A percentile compares a stretch with the other conserved stretches of the same genome.
Conservation (phyloP, 2,888 invertebrate species). For the Tiliacea aurago region DNA sequence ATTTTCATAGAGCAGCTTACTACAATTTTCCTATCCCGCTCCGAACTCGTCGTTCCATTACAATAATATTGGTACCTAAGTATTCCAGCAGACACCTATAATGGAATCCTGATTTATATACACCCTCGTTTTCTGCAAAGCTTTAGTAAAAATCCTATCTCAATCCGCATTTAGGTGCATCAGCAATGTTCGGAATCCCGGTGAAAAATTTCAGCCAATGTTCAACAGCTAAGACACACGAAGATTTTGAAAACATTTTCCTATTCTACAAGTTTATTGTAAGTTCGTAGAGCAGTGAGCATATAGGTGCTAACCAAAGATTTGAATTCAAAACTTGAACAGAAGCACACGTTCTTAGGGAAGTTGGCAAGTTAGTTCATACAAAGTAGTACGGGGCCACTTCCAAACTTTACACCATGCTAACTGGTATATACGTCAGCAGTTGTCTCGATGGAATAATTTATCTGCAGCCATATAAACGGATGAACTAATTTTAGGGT, state of each 20-base stretch:
- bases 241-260: slow-evolving; percentile 41
- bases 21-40: slow-evolving; percentile 1
- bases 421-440: slow-evolving; percentile 44
- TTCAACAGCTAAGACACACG: slow-evolving; percentile 23
- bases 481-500: slow-evolving; percentile 30
- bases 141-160: slow-evolving; percentile 49
- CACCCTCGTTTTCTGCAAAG: slow-evolving; percentile 34
- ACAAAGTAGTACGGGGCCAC: slow-evolving; percentile 53
- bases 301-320: slow-evolving; percentile 52
- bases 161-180: slow-evolving; percentile 48
- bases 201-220: slow-evolving; percentile 18
- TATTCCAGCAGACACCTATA: slow-evolving; percentile 25
- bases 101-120: slow-evolving; percentile 53
- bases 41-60: slow-evolving; percentile 6
- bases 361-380: slow-evolving; percentile 57
- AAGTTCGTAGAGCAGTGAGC: slow-evolving; percentile 29
- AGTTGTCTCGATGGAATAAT: slow-evolving; percentile 41
- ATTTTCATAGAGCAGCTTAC: neutral
- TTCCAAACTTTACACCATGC: slow-evolving; percentile 46
- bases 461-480: slow-evolving; percentile 30
- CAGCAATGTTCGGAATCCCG: slow-evolving; percentile 28
- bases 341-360: slow-evolving; percentile 48
- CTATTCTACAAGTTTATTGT: slow-evolving; percentile 47
- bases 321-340: slow-evolving; percentile 58
- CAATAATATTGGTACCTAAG: slow-evolving; percentile 29